Evolutionary conservation across 2,888 invertebrate species (phyloP), one percentile per base, ranked within the genome.

Genomic region (Timema podura): DNA sequence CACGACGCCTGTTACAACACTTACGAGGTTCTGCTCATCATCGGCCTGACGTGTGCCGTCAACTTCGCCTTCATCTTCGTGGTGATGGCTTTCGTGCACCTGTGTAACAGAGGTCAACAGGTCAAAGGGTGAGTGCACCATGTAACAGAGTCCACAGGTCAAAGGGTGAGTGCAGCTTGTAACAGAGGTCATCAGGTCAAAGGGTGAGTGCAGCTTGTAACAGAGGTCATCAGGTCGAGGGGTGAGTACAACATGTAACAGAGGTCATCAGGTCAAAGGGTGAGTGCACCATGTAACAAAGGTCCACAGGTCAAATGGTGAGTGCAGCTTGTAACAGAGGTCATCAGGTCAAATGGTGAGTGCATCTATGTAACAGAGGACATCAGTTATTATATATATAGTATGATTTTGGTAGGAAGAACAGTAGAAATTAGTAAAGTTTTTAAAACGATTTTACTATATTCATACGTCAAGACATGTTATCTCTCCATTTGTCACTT

Each of bases 41-140:
- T 79, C 47, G 78, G 75, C 13, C 73, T 78, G 69, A 79, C 79
- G n/a, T 79, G 79, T 68, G 76, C 77, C n/a, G 75, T 79, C 49
- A 79, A 78, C 74, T 77, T 79, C 70, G 76, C 78, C 61, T 79
- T 78, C 74, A 76, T 78, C 65, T 69, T 77, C 49, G 71, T 76
- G 15, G 76, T 79, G 9, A 77, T 78, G 76, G 75, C 75, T 45
- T 76, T 77, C 70, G 79, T 79, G n/a, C 77, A 78, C 72, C 74
- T 77, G 67, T 77, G 77, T 74, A 77, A 66, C 66, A 30, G 69
- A 13, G 9, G 49, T 30, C 30, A 30, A 30, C 16, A 57, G 15
- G 73, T 67, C 72, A 70, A 69, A 64, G 46, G 69, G 65, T 59
- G 6, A 6, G 16, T 44, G 59, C 44, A 16, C 13, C 11, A 16